Base-by-base conservation (phyloP, 2,888 invertebrate species). In the Drosophila picticornis region DNA sequence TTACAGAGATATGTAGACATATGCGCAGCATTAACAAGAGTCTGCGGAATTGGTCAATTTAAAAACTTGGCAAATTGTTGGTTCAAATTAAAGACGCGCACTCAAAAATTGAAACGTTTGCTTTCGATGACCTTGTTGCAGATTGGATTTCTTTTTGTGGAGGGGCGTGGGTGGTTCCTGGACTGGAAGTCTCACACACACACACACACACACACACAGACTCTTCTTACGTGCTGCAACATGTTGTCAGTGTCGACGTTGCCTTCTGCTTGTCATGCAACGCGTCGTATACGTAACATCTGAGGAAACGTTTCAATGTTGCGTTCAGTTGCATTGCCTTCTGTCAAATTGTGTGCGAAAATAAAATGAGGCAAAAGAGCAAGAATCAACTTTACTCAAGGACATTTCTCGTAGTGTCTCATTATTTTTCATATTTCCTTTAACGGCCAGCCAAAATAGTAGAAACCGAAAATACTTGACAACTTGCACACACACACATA, bases 361-460 rank as follows among this genome's bases (percentile, higher is more conserved):
- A 59, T 76, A 80, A 77, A 72, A 73, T 72, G 66, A 58, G 46
- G 52, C 66, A 67, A 70, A 69, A 61, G 55, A 70, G 63, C 75
- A 68, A 32, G 63, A 66, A 65, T 84, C 74, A 80, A 85, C 74
- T 91, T 80, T 78, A 71, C 56, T 83, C 90, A 88, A 91, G 91
- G 88, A 85, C 88, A 81, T 75, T 72, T 48, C 52, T 16, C 19
- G 34, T 57, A 62, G 78, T 70, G 76, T 83, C 83, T 83, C 86
- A 86, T 91, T 90, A 91, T 88, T 83, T 84, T 71, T 77, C 86
- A 80, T 85, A 88, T 80, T 88, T 77, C 61, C 57, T 66, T 72
- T 51, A 60, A 64, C 56, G 63, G 77, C 69, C 72, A 73, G 66
- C 72, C 64, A 56, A 76, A 86, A 83, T 73, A 72, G 27, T n/a